These are phyloP conservation scores for Andrena bicolor DNA, from an alignment of 2,888 invertebrate genomes.

Conservation along the genomic window DNA sequence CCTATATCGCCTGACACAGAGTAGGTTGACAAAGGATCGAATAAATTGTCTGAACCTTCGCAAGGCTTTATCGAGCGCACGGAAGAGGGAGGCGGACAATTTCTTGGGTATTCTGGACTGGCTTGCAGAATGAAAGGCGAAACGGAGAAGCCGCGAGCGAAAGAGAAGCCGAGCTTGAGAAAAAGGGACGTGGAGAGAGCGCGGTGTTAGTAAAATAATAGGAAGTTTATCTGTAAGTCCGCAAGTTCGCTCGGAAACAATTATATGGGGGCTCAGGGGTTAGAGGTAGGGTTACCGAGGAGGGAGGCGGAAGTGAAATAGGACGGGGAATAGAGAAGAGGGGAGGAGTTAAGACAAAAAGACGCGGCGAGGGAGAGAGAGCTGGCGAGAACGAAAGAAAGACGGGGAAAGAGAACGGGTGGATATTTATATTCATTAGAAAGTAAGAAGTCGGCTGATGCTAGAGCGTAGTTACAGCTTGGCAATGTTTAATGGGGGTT, in stretches of 20 bases:
- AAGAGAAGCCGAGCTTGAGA: neutral
- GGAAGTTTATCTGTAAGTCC: conserved; percentile 72
- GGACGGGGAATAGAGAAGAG: conserved; percentile 32
- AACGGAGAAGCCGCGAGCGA: conserved; percentile 8
- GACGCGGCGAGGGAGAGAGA: neutral
- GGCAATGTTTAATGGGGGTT: conserved; percentile 70
- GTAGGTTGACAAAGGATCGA: conserved; percentile 44
- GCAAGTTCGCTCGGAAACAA: conserved; percentile 75
- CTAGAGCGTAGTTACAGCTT: conserved; percentile 62
- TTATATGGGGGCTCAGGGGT: conserved; percentile 63
- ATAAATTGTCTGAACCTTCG: conserved; percentile 52
- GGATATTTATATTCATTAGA: conserved; percentile 78
- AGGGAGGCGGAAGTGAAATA: conserved; percentile 24
- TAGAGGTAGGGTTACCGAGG: conserved; percentile 41
- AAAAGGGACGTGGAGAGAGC: conserved; percentile 15
- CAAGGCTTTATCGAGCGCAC: conserved; percentile 63
- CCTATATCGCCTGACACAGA: neutral
- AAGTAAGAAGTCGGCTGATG: conserved; percentile 67
- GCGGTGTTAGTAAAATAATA: conserved; percentile 73
- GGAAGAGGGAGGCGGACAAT: conserved; percentile 8
- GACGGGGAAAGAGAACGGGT: conserved; percentile 30
- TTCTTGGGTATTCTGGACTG: conserved; percentile 23
- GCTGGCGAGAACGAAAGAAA: conserved; percentile 8
- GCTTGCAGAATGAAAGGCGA: conserved; percentile 7
- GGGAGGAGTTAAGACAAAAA: neutral